phyloP scores from a whole-genome alignment of 2,888 invertebrate genomes.

The Thelaira solivaga region DNA sequence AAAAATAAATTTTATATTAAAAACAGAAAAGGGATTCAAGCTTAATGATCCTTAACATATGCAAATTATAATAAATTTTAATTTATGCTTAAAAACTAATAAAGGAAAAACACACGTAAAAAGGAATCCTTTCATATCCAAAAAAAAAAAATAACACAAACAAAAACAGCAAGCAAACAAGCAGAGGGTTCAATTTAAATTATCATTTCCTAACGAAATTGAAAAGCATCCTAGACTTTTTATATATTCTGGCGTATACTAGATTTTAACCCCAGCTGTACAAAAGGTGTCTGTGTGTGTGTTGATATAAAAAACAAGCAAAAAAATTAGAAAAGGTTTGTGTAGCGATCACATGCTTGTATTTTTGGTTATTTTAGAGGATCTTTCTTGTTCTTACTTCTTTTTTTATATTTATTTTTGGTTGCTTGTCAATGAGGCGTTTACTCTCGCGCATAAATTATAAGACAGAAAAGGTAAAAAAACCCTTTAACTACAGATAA shows the following conservation, averaged over 20 bases:
- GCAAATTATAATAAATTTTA: conserved; percentile 74
- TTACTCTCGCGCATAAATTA: conserved; percentile 75
- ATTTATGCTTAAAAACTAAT: conserved; percentile 69
- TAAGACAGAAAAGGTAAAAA: conserved; percentile 55
- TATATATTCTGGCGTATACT: background rate
- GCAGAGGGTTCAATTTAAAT: conserved; percentile 46
- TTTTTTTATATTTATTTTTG: conserved; percentile 2
- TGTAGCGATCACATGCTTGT: conserved; percentile 49
- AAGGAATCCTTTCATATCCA: conserved; percentile 53
- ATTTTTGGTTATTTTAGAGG: conserved; percentile 52
- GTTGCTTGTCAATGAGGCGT: conserved; percentile 67
- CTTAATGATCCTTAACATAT: conserved; percentile 64
- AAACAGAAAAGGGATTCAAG: conserved; percentile 12
- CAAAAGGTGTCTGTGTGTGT: background rate
- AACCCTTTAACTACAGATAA: conserved; percentile 64
- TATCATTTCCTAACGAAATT: conserved; percentile 40
- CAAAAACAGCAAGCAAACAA: conserved; percentile 62
- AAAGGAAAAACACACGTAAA: conserved; percentile 1
- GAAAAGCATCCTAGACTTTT: conserved; percentile 40
- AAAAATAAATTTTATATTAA: too few species aligned
- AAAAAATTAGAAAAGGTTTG: conserved; percentile 17
- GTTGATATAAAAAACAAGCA: too few species aligned
- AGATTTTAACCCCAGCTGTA: conserved; percentile 34
- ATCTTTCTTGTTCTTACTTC: conserved; percentile 24
- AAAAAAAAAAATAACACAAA: conserved; percentile 49